phyloP scores from a whole-genome alignment of 2,888 invertebrate genomes.

The Aspidiotus destructor region DNA sequence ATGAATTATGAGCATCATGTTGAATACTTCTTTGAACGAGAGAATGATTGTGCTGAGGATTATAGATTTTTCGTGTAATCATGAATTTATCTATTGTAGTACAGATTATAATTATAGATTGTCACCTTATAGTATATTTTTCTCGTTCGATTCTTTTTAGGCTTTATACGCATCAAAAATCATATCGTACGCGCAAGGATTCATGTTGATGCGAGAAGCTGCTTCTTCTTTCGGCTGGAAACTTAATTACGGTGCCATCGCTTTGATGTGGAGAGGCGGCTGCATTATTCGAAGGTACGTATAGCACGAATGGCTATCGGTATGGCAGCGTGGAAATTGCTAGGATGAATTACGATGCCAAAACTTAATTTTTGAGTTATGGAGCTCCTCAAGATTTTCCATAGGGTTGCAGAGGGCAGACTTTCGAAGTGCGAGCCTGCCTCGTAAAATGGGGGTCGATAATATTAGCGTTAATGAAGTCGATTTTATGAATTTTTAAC shows the following conservation, averaged over 20 bases:
- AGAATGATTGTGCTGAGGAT: too few relatives aligned
- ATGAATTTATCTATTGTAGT: too few relatives aligned
- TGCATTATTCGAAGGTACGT: slow-evolving; percentile 85
- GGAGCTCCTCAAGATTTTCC: background rate
- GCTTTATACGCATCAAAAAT: slow-evolving; percentile 97
- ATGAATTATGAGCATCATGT: too few relatives aligned
- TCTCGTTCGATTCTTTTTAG: slow-evolving; percentile 42
- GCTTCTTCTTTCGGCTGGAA: slow-evolving; percentile 87
- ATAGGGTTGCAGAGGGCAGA: too few relatives aligned
- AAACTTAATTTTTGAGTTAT: too few relatives aligned
- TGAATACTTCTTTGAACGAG: too few relatives aligned
- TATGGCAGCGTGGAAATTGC: background rate
- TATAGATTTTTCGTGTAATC: too few relatives aligned
- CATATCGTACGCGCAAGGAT: slow-evolving; percentile 96
- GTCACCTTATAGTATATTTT: background rate
- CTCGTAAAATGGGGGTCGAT: too few relatives aligned
- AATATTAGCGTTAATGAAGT: too few relatives aligned
- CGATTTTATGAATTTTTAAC: too few relatives aligned
- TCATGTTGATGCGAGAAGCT: slow-evolving; percentile 88
- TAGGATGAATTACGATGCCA: background rate
- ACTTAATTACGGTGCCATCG: slow-evolving; percentile 93
- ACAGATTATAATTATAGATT: too few relatives aligned
- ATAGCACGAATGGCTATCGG: background rate
- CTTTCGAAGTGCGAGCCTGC: too few relatives aligned
- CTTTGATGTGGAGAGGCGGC: slow-evolving; percentile 99